Evolutionary conservation across 2,797 vertebrate genomes (phyloP).

Genomic region (Manis javanica): DNA sequence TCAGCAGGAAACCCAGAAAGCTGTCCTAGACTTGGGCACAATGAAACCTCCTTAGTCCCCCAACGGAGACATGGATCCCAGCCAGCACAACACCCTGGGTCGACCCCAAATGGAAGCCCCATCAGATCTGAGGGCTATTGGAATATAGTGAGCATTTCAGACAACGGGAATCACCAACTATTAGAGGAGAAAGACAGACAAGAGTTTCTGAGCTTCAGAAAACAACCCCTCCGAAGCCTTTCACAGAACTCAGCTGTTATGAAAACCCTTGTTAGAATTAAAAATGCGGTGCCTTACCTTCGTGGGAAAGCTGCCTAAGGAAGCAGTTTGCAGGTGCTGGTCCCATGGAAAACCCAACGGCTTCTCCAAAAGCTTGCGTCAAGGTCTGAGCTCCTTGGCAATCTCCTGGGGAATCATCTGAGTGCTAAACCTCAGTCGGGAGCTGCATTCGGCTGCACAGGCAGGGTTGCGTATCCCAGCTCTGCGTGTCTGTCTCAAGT

Average conservation of each 20-base stretch:
- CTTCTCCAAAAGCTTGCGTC: background rate
- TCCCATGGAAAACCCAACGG: background rate
- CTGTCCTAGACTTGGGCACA: background rate
- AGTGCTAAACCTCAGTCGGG: no score
- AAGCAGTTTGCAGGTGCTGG: no score
- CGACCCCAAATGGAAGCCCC: background rate
- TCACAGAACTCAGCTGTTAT: background rate
- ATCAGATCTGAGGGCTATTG: background rate
- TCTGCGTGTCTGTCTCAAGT: background rate
- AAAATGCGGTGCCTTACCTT: background rate
- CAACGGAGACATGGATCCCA: background rate
- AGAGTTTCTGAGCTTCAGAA: background rate
- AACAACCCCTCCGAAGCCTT: background rate
- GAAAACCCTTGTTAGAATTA: background rate
- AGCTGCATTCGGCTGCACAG: accelerated
- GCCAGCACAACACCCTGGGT: background rate
- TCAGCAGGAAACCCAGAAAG: background rate
- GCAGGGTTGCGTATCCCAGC: background rate
- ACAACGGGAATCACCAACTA: background rate
- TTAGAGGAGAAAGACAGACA: background rate
- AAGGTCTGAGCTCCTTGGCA: background rate
- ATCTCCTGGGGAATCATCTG: no score
- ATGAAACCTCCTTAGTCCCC: background rate
- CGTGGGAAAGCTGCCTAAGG: background rate
- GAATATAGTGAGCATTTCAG: background rate